Percentiles rank a stretch among this genome's conserved stretches.
Conservation (phyloP, 2,797 vertebrate species). For the Chelon labrosus region DNA sequence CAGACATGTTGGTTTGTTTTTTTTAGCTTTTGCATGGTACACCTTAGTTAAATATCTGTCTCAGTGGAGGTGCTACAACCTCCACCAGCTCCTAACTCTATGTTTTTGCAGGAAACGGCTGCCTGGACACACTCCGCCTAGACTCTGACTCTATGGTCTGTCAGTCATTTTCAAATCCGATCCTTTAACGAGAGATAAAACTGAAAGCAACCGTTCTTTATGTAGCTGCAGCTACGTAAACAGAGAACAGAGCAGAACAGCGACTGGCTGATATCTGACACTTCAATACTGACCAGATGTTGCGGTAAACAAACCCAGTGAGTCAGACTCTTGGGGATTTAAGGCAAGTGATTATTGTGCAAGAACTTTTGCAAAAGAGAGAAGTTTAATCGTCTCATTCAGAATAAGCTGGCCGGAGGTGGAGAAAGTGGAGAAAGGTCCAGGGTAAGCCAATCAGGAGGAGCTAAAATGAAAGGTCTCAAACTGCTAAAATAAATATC, state of each 20-base stretch:
- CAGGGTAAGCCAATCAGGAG: constrained; percentile 4
- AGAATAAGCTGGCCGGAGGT: not conserved
- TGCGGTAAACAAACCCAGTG: not conserved
- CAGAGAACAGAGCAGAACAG: not conserved
- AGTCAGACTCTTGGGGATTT: constrained; percentile 16
- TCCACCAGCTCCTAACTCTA: too few species aligned
- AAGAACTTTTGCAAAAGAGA: constrained; percentile 5
- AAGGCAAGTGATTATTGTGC: constrained; percentile 1
- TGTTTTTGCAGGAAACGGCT: too few species aligned
- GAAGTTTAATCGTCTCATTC: constrained; percentile 7
- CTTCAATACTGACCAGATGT: not conserved
- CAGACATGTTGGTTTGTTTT: not conserved
- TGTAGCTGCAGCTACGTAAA: not conserved
- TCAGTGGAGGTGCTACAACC: not conserved
- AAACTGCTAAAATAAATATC: not conserved
- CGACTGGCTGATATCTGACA: constrained; percentile 2
- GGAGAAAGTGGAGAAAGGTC: not conserved
- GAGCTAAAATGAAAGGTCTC: not conserved
- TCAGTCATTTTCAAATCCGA: too few species aligned
- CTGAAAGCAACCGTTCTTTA: not conserved
- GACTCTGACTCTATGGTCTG: too few species aligned
- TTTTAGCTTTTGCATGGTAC: too few species aligned
- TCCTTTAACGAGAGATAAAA: too few species aligned
- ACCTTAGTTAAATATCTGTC: not conserved
- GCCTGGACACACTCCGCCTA: too few species aligned